Base-by-base conservation (phyloP, 2,797 vertebrate genomes). In the Acanthornis magna region DNA sequence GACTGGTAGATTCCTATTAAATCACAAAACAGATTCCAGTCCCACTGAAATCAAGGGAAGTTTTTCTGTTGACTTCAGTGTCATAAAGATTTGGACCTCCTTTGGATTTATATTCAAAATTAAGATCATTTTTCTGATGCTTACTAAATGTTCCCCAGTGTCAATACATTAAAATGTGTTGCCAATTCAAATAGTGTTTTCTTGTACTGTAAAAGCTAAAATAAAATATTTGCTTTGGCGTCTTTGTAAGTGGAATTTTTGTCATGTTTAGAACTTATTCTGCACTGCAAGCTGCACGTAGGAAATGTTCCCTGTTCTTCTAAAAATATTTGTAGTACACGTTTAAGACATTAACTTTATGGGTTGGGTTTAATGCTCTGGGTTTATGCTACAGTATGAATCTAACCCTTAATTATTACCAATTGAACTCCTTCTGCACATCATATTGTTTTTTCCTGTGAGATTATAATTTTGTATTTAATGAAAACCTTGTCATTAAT, bases 201-300 rank as follows among this genome's bases (percentile, higher is more conserved):
- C 85, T 88, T 92, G 92, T 95, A 91, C 92, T 93, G 92, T 93
- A 94, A 96, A 96, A 96, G 75, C 65, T 93, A 80, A 94, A 96
- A 92, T 96, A 93, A 96, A 96, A 63, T 95, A 86, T 95, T 96
- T 96, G 53, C 77, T 94, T 96, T 97, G 94, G 95, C 95, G 54
- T 92, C 60, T 40, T 84, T 92, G 25, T 75, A 92, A 95, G 85
- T 88, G 92, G 91, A 96, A 95, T 94, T 95, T 95, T 84, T 96
- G 92, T 94, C 88, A 65, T 78, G 38, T 86, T 95, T 89, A 89
- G 95, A 96, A 95, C 85, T 78, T 71, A 68, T 1, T 94, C 80
- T 91, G 29, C 70, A 50, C 78, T 95, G 84, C 88, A 93, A 77
- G 65, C 73, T 84, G 87, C 93, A 96, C 93, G 91, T 95, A 96